Conservation (phyloP, 2,113 vertebrate genomes). For the Pongo abelii region DNA sequence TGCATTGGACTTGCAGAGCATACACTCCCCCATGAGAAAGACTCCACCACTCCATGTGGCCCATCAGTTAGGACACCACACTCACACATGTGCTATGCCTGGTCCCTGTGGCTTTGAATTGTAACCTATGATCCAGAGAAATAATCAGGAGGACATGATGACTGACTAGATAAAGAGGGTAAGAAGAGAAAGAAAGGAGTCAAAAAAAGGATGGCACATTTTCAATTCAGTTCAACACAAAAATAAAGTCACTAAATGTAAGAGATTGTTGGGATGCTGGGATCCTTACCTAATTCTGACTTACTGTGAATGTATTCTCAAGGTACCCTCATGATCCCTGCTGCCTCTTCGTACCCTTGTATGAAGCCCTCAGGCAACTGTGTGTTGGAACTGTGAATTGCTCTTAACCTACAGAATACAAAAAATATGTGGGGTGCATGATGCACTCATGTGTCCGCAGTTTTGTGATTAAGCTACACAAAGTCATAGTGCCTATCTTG, state of each 20-base stretch:
- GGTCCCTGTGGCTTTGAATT: not conserved
- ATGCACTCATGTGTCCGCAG: not conserved
- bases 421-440: not conserved
- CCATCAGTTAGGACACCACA: not conserved
- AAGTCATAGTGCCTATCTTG: not conserved
- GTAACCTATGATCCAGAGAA: not conserved
- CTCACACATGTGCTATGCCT: not conserved
- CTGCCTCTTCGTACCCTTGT: not conserved
- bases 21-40: rapidly evolving
- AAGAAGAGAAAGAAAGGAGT: not conserved
- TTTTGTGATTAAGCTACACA: not conserved
- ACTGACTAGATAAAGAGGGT: not conserved
- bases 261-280: not conserved
- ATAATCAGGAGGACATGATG: not conserved
- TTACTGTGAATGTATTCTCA: not conserved
- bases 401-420: not conserved
- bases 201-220: not conserved
- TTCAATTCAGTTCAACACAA: not conserved
- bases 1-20: not conserved
- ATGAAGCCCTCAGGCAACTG: not conserved
- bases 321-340: not conserved
- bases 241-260: not conserved
- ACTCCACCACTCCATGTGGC: rapidly evolving
- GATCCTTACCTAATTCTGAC: not conserved
- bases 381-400: not conserved